A percentile compares a stretch with the other conserved stretches of the same genome.
phyloP scores from a whole-genome alignment of 2,888 invertebrate species.

The Caenorhabditis parvicauda region DNA sequence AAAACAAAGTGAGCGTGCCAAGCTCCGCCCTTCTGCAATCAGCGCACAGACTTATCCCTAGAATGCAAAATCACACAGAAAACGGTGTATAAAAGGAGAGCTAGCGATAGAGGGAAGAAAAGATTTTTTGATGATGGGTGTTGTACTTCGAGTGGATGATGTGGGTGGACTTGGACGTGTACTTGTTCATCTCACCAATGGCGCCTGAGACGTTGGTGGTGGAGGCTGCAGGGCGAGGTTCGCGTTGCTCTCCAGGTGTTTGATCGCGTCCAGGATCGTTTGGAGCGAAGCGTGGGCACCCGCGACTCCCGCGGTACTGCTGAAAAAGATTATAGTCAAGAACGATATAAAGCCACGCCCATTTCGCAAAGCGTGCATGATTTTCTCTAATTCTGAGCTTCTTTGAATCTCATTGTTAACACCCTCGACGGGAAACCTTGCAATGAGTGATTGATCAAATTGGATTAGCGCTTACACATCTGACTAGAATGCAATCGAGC shows the following conservation, averaged over 20 bases:
- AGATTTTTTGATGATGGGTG: constrained; percentile 2
- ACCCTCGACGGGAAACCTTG: too few relatives aligned
- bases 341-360: too few relatives aligned
- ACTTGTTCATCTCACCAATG: constrained; percentile 34
- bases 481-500: too few relatives aligned
- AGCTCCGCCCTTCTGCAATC: too few relatives aligned
- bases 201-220: constrained; percentile 40
- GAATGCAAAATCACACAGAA: constrained; percentile 23
- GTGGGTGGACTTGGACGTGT: background rate
- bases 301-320: constrained; percentile 18
- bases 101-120: background rate
- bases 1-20: too few relatives aligned
- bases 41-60: too few relatives aligned
- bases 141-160: background rate
- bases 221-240: constrained; percentile 31
- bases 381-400: too few relatives aligned
- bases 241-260: constrained; percentile 78
- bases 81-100: background rate
- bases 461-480: too few relatives aligned
- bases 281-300: constrained; percentile 71
- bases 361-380: too few relatives aligned
- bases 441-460: too few relatives aligned
- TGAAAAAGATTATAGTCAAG: constrained; percentile 9
- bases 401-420: too few relatives aligned
- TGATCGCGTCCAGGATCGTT: constrained; percentile 96